These are phyloP conservation scores for Epiblema foenella DNA, from an alignment of 2,888 invertebrate species.

Conservation along the genomic window DNA sequence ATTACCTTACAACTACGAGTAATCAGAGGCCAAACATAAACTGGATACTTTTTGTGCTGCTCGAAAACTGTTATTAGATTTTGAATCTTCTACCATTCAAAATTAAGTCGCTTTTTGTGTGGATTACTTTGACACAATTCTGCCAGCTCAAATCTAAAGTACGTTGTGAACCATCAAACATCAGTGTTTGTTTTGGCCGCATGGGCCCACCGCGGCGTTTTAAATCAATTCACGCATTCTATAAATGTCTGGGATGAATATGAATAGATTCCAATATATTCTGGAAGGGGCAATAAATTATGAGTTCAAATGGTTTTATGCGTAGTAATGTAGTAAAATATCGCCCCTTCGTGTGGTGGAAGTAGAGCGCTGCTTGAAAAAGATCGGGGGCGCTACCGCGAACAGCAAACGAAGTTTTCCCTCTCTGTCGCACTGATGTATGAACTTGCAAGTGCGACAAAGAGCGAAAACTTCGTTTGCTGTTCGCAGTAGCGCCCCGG, in stretches of 20 bases:
- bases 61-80: too few species aligned
- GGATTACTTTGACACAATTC: too few species aligned
- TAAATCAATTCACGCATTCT: conserved; percentile 23
- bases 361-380: not conserved
- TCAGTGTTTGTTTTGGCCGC: conserved; percentile 35
- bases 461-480: too few species aligned
- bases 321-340: not conserved
- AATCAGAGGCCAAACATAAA: not conserved
- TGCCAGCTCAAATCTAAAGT: too few species aligned
- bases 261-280: conserved; percentile 20
- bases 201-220: conserved; percentile 16
- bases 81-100: too few species aligned
- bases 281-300: conserved; percentile 15
- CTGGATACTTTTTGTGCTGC: too few species aligned
- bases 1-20: not conserved
- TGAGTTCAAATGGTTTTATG: conserved; percentile 1
- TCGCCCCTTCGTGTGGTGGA: not conserved
- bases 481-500: too few species aligned
- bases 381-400: too few species aligned
- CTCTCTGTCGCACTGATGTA: too few species aligned
- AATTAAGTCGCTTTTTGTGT: too few species aligned
- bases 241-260: conserved; percentile 28
- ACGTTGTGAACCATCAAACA: not conserved
- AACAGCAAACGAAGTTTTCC: too few species aligned
- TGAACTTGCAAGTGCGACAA: too few species aligned